Evolutionary conservation across 2,113 vertebrate species (phyloP).

Genomic region (Prietella phreatophila): DNA sequence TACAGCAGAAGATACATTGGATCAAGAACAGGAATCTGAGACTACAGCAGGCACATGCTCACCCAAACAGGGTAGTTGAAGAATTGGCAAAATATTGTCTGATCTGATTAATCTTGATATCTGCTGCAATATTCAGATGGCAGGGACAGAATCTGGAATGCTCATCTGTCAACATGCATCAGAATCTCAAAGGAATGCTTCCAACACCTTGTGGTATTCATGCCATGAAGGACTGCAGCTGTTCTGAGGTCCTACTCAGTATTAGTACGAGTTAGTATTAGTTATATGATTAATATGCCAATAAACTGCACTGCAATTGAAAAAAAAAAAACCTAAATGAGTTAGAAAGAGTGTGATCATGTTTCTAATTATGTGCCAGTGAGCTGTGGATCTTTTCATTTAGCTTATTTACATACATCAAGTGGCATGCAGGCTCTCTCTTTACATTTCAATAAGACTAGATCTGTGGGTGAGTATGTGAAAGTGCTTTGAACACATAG

Average conservation of each 20-base stretch:
- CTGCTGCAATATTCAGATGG: background rate
- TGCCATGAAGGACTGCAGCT: background rate
- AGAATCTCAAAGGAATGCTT: background rate
- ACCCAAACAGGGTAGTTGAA: background rate
- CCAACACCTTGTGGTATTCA: background rate
- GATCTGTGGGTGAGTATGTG: background rate
- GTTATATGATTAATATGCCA: background rate
- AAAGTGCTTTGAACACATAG: slow-evolving; percentile 16
- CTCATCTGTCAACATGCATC: background rate
- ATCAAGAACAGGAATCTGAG: background rate
- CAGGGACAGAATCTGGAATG: background rate
- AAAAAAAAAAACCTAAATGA: too few relatives aligned
- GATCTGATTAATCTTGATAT: background rate
- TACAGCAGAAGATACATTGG: background rate
- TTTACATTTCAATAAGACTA: slow-evolving; percentile 10
- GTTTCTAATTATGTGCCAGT: slow-evolving; percentile 6
- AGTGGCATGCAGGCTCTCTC: slow-evolving; percentile 16
- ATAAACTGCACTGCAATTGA: background rate
- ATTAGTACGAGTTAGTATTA: background rate
- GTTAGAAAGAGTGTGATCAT: background rate
- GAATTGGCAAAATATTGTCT: background rate
- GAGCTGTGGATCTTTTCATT: slow-evolving; percentile 9
- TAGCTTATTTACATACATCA: slow-evolving; percentile 27
- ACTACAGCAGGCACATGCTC: background rate
- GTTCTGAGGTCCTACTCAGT: background rate